phyloP scores from a whole-genome alignment of 1,140 invertebrate species.

The Hylaeus anthracinus region DNA sequence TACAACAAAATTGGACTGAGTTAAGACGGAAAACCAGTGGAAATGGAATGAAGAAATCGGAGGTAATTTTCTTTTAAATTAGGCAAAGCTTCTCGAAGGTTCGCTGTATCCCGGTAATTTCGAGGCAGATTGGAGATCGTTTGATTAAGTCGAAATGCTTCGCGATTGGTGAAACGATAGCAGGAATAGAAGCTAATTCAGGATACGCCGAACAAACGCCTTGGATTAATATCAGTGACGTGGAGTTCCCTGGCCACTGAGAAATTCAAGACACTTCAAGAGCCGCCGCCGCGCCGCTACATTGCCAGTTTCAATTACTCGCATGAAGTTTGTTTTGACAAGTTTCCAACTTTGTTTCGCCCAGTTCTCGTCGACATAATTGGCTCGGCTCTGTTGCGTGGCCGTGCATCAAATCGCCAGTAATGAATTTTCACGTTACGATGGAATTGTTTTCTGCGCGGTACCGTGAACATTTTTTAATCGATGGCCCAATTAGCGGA shows the following conservation, averaged over 20 bases:
- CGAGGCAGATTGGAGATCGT: conserved; percentile 10
- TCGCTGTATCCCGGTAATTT: conserved; percentile 4
- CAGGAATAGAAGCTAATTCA: conserved; percentile 25
- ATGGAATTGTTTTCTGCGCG: not conserved
- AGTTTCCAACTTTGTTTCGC: conserved; percentile 40
- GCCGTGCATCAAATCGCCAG: not conserved
- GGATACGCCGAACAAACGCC: conserved; percentile 10
- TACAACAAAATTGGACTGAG: not conserved
- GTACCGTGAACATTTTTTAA: not conserved
- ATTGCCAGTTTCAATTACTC: conserved; percentile 37
- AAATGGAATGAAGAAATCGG: conserved; percentile 1
- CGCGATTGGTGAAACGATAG: conserved; percentile 25
- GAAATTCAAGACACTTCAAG: conserved; percentile 25
- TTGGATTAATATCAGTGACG: conserved; percentile 20
- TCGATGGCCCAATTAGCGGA: not conserved
- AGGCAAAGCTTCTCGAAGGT: not conserved
- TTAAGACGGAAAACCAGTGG: not conserved
- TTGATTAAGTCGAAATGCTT: conserved; percentile 12
- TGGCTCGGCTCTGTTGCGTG: not conserved
- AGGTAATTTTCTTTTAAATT: conserved; percentile 30
- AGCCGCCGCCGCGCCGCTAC: not conserved
- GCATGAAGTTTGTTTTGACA: conserved; percentile 30
- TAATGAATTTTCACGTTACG: conserved; percentile 6
- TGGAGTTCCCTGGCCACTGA: not conserved
- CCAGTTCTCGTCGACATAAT: conserved; percentile 8